Base-by-base conservation (phyloP, 2,888 invertebrate genomes). In the Dicranocentrus wangi region DNA sequence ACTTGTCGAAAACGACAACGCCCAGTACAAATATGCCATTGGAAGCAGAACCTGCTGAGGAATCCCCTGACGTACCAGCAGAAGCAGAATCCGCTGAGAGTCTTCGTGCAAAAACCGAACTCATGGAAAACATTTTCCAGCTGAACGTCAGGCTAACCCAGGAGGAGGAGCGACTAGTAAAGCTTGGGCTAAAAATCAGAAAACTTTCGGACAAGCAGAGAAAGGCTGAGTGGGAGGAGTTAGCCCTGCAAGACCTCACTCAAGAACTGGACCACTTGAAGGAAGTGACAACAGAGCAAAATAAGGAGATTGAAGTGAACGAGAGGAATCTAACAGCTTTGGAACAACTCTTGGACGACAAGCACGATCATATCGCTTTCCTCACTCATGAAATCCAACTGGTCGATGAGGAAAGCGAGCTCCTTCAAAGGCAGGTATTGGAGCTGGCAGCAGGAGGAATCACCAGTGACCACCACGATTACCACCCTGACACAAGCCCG, bases 141-240 rank as follows among this genome's bases (percentile, higher is more conserved):
- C 90, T 94, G 27, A 94, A 94, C 88, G 93, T 93, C 87, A 91
- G 92, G 87, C 89, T 95, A 77, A 92, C 94, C 78, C 90, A 92
- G 77, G 94, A 94, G 88, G 94, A 94, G 87, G 93, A 94, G 88
- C 89, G 92, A 76, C 90, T 94, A 1, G 92, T 93, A 2, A 90
- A 93, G 85, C 88, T 95, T 47, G 91, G 92, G 39, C 91, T 92
- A 1, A 92, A 92, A 88, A 91, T 92, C 3, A 91, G 92, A 85
- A 89, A 92, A 82, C 92, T 92, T 86, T 63, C 82, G 21, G 82
- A 82, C 21, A 61, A 80, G 21, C 71, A 82, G 42, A 71, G 83
- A 63, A 65, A 82, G 28, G 82, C 76, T 2, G 65, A 72, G 25
- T 83, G 85, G 71, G 79, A 80, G 43, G 87, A 87, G 75, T 70